phyloP scores from a whole-genome alignment of 2,888 invertebrate species.

The Sericinus montela region DNA sequence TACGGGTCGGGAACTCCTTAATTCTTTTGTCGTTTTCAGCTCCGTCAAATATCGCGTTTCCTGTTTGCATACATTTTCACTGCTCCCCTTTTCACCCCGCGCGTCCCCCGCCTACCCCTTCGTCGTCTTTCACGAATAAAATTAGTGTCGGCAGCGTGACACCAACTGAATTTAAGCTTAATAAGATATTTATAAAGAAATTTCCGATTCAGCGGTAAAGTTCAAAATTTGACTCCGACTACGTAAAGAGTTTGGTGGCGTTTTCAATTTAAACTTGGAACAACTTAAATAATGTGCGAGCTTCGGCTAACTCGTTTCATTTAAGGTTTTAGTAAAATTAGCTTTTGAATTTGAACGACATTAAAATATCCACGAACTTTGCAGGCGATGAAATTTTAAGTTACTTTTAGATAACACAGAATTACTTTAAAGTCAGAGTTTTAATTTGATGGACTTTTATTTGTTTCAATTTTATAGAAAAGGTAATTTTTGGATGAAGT shows the following conservation, averaged over 20 bases:
- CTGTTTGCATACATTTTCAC: slow-evolving; percentile 77
- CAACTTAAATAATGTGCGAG: slow-evolving; percentile 78
- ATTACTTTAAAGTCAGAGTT: background rate
- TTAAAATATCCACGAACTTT: slow-evolving; percentile 54
- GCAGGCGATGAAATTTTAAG: slow-evolving; percentile 26
- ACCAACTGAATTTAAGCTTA: slow-evolving; percentile 78
- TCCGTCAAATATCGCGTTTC: slow-evolving; percentile 72
- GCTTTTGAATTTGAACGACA: slow-evolving; percentile 73
- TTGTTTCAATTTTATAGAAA: too few species aligned
- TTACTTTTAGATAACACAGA: slow-evolving; percentile 1
- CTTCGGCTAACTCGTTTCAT: slow-evolving; percentile 74
- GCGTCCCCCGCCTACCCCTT: slow-evolving; percentile 42
- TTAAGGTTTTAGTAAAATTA: slow-evolving; percentile 78
- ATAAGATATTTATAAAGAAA: slow-evolving; percentile 79
- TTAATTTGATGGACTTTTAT: too few species aligned
- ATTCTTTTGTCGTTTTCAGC: slow-evolving; percentile 77
- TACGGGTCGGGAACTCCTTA: slow-evolving; percentile 41
- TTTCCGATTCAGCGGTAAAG: slow-evolving; percentile 78
- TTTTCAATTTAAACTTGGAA: slow-evolving; percentile 78
- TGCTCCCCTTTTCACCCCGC: slow-evolving; percentile 32
- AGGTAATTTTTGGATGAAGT: too few species aligned
- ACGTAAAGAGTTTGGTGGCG: slow-evolving; percentile 74
- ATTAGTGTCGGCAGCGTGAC: slow-evolving; percentile 79
- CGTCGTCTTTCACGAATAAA: slow-evolving; percentile 74
- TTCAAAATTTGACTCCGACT: slow-evolving; percentile 76